A percentile compares a stretch with the other conserved stretches of the same genome.
These are phyloP conservation scores for Forbesichthys papilliferus DNA, from an alignment of 2,113 vertebrate genomes.

Conservation along the genomic window DNA sequence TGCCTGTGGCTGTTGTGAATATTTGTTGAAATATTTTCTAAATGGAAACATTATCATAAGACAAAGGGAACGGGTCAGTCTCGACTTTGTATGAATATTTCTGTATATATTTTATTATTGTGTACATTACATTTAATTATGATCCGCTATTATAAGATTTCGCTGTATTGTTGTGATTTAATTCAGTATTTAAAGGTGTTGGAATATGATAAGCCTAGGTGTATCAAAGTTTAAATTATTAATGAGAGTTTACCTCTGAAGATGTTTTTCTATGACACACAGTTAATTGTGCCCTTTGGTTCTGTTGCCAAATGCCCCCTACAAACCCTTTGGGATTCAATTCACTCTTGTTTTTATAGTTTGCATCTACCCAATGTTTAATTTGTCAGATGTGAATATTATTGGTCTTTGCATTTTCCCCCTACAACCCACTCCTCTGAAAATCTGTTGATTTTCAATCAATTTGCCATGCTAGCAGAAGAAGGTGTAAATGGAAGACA, in stretches of 20 bases:
- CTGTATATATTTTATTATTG: constrained; percentile 83
- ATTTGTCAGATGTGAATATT: constrained; percentile 76
- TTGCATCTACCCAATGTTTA: constrained; percentile 72
- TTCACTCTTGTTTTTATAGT: constrained; percentile 72
- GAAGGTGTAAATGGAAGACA: constrained; percentile 41
- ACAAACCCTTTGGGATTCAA: constrained; percentile 62
- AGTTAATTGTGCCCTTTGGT: constrained; percentile 74
- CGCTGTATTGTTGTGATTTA: constrained; percentile 81
- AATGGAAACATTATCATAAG: constrained; percentile 69
- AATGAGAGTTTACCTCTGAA: constrained; percentile 67
- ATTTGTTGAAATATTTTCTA: constrained; percentile 51
- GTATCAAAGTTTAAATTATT: constrained; percentile 74
- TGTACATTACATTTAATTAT: constrained; percentile 81
- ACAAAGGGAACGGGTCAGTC: constrained; percentile 55
- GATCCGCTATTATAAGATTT: constrained; percentile 76
- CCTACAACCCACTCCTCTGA: constrained; percentile 26
- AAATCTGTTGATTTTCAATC: constrained; percentile 63
- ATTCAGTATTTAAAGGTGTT: constrained; percentile 78
- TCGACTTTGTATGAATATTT: constrained; percentile 78
- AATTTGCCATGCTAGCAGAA: constrained; percentile 56
- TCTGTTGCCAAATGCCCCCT: constrained; percentile 65
- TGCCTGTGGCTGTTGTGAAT: constrained; percentile 62
- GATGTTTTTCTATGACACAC: constrained; percentile 67
- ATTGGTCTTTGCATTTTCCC: constrained; percentile 65
- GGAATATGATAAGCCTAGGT: constrained; percentile 72